Conservation (phyloP, 2,113 vertebrate genomes). For the Hiodon alosoides region DNA sequence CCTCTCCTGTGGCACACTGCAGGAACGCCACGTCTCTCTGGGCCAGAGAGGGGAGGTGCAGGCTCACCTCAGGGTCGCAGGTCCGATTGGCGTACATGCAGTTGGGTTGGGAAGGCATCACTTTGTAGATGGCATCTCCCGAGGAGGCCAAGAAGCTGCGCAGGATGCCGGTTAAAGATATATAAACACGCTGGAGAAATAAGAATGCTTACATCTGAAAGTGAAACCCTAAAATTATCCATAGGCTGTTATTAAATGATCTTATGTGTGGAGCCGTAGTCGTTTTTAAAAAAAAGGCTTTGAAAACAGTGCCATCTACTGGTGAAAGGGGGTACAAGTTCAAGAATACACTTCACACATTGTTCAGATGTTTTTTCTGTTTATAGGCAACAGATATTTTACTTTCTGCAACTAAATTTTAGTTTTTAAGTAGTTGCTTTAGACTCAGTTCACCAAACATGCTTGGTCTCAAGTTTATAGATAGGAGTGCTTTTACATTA, state of each 20-base stretch:
- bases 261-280: background rate
- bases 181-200: slow-evolving; percentile 12
- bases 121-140: slow-evolving; percentile 83
- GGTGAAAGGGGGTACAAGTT: background rate
- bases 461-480: no score
- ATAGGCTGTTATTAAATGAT: no score
- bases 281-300: background rate
- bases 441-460: no score
- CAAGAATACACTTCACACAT: background rate
- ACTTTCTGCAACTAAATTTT: no score
- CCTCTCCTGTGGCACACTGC: background rate
- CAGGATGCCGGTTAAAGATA: slow-evolving; percentile 41
- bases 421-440: no score
- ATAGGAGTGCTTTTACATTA: no score
- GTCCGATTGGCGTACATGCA: slow-evolving; percentile 80
- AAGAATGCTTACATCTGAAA: background rate
- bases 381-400: no score
- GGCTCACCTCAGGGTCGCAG: slow-evolving; percentile 78
- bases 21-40: background rate
- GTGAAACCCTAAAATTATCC: no score
- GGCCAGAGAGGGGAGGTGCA: background rate
- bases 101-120: slow-evolving; percentile 65
- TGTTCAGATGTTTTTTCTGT: no score
- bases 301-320: slow-evolving; percentile 12
- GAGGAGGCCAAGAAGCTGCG: slow-evolving; percentile 86